A percentile compares a stretch with the other conserved stretches of the same genome.
Evolutionary conservation across 1,140 invertebrate species (phyloP).

Genomic region (Charaxes varanes): DNA sequence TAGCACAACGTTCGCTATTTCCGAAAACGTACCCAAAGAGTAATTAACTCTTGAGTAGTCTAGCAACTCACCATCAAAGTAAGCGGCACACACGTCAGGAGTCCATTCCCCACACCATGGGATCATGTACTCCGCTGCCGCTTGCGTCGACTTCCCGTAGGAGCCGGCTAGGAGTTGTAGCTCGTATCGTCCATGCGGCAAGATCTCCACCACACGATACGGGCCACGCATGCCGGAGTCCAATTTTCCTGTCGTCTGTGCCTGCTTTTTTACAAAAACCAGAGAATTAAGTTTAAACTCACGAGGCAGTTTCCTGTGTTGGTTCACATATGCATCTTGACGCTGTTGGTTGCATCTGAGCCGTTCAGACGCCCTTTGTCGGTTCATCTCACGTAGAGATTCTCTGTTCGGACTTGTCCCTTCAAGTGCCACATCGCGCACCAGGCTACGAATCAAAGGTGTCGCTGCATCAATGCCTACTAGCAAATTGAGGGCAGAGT

Average conservation of each 20-base stretch:
- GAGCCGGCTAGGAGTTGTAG: slow-evolving; percentile 19
- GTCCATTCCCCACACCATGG: too few relatives aligned
- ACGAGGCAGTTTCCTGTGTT: slow-evolving; percentile 1
- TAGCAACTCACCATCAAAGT: too few relatives aligned
- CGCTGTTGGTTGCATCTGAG: slow-evolving; percentile 3
- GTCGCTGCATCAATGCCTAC: slow-evolving; percentile 15
- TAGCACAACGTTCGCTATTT: too few relatives aligned
- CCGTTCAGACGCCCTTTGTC: slow-evolving; percentile 6
- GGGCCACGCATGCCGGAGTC: slow-evolving; percentile 8
- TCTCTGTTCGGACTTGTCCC: slow-evolving; percentile 7
- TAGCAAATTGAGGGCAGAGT: slow-evolving; percentile 10
- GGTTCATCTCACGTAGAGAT: neutral
- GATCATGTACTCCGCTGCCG: slow-evolving; percentile 6
- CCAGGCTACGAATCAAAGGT: slow-evolving; percentile 8
- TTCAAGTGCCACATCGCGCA: slow-evolving; percentile 16
- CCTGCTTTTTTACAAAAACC: slow-evolving; percentile 19
- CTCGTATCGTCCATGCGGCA: slow-evolving; percentile 21
- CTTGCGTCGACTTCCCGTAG: slow-evolving; percentile 16
- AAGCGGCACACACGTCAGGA: too few relatives aligned
- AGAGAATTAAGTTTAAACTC: slow-evolving; percentile 11
- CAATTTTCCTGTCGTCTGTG: slow-evolving; percentile 16
- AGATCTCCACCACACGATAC: slow-evolving; percentile 7
- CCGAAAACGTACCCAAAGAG: too few relatives aligned
- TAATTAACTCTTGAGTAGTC: too few relatives aligned
- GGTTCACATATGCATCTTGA: slow-evolving; percentile 10